Conservation (phyloP, 2,797 vertebrate species). For the Orestias chungarensis region DNA sequence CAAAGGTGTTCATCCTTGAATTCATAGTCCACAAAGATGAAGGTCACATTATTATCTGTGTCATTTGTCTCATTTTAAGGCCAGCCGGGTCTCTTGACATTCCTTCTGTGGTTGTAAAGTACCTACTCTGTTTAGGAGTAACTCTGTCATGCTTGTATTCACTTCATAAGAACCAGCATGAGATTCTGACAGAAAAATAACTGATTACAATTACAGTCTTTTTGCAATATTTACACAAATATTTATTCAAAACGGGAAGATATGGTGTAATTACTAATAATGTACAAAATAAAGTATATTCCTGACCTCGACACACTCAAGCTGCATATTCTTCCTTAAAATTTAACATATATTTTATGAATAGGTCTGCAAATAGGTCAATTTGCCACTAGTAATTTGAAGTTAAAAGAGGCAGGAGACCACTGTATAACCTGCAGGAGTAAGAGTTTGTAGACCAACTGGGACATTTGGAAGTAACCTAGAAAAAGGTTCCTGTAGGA, state of each 20-base stretch:
- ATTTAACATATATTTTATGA: no score
- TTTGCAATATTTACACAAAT: no score
- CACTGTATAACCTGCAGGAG: no score
- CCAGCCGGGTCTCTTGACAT: background rate
- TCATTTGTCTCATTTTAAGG: constrained; percentile 49
- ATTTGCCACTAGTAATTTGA: no score
- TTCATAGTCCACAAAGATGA: constrained; percentile 50
- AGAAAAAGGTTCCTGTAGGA: no score
- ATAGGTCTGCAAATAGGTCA: no score
- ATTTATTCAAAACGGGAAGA: no score
- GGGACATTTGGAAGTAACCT: no score
- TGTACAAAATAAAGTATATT: background rate
- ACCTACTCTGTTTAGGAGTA: constrained; percentile 32
- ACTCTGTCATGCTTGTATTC: constrained; percentile 37
- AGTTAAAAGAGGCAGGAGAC: no score
- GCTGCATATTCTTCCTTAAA: no score
- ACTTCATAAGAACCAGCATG: constrained; percentile 56
- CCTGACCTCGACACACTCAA: no score
- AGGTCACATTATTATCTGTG: constrained; percentile 60
- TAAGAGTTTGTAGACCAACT: no score
- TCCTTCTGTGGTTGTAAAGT: constrained; percentile 13
- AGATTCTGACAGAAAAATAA: background rate
- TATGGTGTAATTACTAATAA: background rate
- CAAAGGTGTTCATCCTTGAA: constrained; percentile 57
- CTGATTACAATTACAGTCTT: background rate